Conservation (phyloP, 1,140 invertebrate species). For the Sipha flava region DNA sequence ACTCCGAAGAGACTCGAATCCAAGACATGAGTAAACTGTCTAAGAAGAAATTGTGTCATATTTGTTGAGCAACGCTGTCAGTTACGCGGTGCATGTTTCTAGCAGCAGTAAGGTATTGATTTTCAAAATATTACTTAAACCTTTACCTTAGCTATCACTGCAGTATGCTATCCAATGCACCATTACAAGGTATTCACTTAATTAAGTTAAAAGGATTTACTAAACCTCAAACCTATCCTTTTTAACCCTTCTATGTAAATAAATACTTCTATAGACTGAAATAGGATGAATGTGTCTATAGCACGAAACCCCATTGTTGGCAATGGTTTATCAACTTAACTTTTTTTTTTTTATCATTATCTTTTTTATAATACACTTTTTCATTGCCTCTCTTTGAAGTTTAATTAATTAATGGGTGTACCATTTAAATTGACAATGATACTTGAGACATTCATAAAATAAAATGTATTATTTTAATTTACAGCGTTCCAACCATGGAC, state of each 20-base stretch:
- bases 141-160: not conserved
- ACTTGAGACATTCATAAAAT: no score
- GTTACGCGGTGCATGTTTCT: not conserved
- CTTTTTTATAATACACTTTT: not conserved
- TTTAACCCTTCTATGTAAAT: slow-evolving; percentile 5
- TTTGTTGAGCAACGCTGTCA: no score
- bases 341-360: not conserved
- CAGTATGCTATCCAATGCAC: slow-evolving; percentile 18
- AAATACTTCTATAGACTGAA: not conserved
- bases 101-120: slow-evolving; percentile 12
- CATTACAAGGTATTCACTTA: slow-evolving; percentile 30
- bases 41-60: no score
- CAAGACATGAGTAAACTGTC: no score
- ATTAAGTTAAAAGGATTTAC: slow-evolving; percentile 30
- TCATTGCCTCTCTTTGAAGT: no score
- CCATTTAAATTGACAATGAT: no score
- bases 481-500: not conserved
- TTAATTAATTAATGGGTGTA: no score
- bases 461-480: not conserved
- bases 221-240: not conserved
- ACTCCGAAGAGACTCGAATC: no score
- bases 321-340: not conserved
- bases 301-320: slow-evolving; percentile 22
- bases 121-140: slow-evolving; percentile 13
- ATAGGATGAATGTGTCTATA: slow-evolving; percentile 1